Evolutionary conservation across 2,797 vertebrate species (phyloP).

Genomic region (Argentina silus): DNA sequence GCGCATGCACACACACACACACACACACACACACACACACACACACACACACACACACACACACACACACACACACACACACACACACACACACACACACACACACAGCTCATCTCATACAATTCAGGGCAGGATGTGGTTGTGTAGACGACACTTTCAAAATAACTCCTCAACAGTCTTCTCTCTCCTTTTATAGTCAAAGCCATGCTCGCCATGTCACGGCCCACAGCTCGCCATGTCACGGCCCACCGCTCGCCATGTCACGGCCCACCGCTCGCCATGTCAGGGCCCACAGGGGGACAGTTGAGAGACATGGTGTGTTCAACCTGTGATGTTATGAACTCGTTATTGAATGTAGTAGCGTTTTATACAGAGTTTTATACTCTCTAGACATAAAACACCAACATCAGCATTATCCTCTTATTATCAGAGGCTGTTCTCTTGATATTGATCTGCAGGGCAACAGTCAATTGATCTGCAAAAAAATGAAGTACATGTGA

Average conservation of each 20-base stretch:
- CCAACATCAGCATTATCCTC: neutral
- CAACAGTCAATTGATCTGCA: conserved; percentile 24
- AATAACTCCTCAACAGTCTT: conserved; percentile 68
- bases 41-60: neutral
- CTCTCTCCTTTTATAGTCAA: conserved; percentile 80
- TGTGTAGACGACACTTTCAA: conserved; percentile 68
- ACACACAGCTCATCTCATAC: conserved; percentile 50
- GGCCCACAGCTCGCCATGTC: conserved; percentile 17
- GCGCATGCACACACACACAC: neutral
- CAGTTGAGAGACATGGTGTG: conserved; percentile 9
- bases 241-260: neutral
- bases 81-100: neutral
- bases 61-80: neutral
- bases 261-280: neutral
- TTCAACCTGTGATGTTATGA: conserved; percentile 3
- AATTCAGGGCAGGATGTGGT: conserved; percentile 75
- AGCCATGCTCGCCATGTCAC: conserved; percentile 23
- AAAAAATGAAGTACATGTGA: conserved; percentile 18
- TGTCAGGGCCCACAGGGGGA: neutral
- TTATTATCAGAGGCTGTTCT: conserved; percentile 19
- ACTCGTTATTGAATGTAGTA: neutral
- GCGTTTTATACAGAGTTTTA: neutral
- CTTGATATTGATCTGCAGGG: conserved; percentile 17
- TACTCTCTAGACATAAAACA: neutral
- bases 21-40: conserved; percentile 20